These are phyloP conservation scores for Phenganax subtilis DNA, from an alignment of 92 coral and sea anemone genomes.

Conservation along the genomic window DNA sequence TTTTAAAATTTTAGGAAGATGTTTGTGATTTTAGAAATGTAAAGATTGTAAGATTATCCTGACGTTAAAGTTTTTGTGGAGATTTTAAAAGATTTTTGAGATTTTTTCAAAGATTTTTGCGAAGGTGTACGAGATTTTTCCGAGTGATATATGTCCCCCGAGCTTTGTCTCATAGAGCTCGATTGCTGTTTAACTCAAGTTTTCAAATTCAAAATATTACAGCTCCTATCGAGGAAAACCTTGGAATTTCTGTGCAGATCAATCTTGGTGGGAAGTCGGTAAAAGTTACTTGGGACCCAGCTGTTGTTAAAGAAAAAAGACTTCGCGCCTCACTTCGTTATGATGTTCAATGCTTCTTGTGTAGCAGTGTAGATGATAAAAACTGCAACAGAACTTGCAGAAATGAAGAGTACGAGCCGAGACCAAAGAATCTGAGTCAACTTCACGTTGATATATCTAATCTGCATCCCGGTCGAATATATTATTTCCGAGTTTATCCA, in stretches of 20 bases:
- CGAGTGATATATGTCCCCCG: too few species aligned
- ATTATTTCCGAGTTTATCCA: slow-evolving; percentile 17
- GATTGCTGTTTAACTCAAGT: not conserved
- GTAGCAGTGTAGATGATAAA: not conserved
- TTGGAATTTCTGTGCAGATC: not conserved
- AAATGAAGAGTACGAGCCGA: not conserved
- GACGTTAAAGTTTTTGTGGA: too few species aligned
- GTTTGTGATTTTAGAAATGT: too few species aligned
- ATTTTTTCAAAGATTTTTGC: too few species aligned
- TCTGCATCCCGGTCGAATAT: not conserved
- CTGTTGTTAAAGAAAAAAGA: not conserved
- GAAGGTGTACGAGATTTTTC: too few species aligned
- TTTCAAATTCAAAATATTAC: not conserved
- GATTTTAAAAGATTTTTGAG: too few species aligned
- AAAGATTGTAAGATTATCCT: too few species aligned
- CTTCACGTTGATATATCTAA: slow-evolving; percentile 15
- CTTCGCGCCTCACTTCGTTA: not conserved
- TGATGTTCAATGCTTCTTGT: slow-evolving; percentile 15
- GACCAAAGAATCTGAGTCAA: slow-evolving; percentile 2
- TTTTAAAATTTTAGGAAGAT: too few species aligned
- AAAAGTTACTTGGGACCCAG: slow-evolving; percentile 4
- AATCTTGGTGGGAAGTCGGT: not conserved
- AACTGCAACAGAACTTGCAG: not conserved
- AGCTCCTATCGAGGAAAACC: slow-evolving; percentile 15
- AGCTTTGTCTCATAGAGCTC: too few species aligned